Conservation (phyloP, 2,797 vertebrate species). For the Melanogrammus aeglefinus region DNA sequence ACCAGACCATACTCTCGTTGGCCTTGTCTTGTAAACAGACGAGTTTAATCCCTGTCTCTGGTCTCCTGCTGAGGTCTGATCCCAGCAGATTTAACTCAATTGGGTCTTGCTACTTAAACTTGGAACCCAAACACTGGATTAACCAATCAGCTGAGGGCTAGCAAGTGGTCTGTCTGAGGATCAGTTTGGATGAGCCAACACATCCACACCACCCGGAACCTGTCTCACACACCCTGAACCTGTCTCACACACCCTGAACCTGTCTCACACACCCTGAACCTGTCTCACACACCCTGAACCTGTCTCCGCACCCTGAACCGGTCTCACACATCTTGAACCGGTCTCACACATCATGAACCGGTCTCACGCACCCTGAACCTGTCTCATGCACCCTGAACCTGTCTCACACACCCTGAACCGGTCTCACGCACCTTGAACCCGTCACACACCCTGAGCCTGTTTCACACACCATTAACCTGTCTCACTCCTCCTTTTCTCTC, state of each 20-base stretch:
- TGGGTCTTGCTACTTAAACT: neutral
- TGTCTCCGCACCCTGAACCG: no score
- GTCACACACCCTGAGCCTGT: neutral
- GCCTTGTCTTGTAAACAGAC: constrained; percentile 19
- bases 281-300: no score
- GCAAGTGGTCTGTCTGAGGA: neutral
- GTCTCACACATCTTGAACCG: neutral
- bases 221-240: neutral
- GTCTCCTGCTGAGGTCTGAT: neutral
- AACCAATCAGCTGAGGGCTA: neutral
- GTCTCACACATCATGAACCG: no score
- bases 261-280: no score
- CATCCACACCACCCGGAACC: no score
- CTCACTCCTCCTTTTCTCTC: neutral
- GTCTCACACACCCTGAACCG: no score
- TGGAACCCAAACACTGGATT: neutral
- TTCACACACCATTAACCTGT: no score
- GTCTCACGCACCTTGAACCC: no score
- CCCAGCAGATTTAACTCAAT: neutral
- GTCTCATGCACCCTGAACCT: no score
- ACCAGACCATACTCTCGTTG: neutral
- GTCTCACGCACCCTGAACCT: no score
- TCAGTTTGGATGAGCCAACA: no score
- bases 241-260: no score
- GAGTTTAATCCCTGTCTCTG: neutral